Evolutionary conservation across 2,113 vertebrate species (phyloP), one percentile per base, ranked within the genome.

Genomic region (Gymnobelideus leadbeateri): DNA sequence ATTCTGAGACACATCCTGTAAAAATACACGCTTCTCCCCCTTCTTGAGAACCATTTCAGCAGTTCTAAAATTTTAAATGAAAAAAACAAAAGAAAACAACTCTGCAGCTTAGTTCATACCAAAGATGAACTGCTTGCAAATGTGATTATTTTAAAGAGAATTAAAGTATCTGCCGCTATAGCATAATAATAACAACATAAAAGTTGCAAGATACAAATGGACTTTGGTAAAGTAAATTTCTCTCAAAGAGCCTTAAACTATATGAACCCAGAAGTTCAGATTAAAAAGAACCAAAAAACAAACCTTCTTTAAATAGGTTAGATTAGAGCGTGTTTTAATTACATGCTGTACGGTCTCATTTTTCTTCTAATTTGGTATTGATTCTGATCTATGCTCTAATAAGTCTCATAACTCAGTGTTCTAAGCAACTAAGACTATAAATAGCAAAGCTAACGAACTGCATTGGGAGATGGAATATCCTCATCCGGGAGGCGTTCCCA

Each of bases 31-130:
- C 11, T 61, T 93, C 52, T 49, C 12, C 8, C 12, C 12, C 51
- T 92, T 28, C 68, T 46, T 92, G 31, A 68, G 96, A 95, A 97
- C 8, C 89, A 31, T 50, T 55, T 43, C 25, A 91, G 43, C 52
- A 93, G 3, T 53, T 96, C 92, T 50, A 92, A 93, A 96, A 91
- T 68, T 68, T 61, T 31, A 57, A 37, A 68, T 68, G 9, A 57
- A 57, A 57, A 68, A 55, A 91, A 57, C 28, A 57, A 68, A 55
- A 91, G 14, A 55, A 55, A 55, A 55, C 68, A 91, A 51, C 57
- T 23, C 3, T 89, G 92, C 25, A 46, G 8, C 51, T 55, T 77
- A 51, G 26, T 28, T 55, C 8, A 57, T 5, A 8, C 11, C 12
- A 54, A 94, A 55, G 43, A 92, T 92, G 3, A 57, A 3, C 10